Percentiles rank a stretch among this genome's conserved stretches.
These are phyloP conservation scores for Apodemus speciosus DNA, from an alignment of 2,113 vertebrate genomes.

Conservation along the genomic window DNA sequence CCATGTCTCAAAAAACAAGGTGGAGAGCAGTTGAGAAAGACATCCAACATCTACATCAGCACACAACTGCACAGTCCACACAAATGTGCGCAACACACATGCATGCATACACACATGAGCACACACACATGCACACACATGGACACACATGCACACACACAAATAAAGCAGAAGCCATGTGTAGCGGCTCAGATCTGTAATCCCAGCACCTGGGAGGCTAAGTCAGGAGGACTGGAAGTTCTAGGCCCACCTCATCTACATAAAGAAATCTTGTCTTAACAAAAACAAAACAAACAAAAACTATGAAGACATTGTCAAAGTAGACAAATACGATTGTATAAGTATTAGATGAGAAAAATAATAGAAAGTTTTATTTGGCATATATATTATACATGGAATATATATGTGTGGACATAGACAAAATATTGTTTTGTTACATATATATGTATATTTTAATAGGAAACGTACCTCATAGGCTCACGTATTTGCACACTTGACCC, in stretches of 20 bases:
- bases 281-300: background rate
- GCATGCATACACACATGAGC: too few relatives aligned
- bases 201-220: background rate
- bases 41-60: background rate
- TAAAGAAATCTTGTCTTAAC: background rate
- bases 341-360: background rate
- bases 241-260: background rate
- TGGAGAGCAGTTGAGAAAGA: background rate
- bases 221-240: too few relatives aligned
- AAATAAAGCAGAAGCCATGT: background rate
- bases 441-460: background rate
- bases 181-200: background rate
- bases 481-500: background rate
- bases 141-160: background rate
- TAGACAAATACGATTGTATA: background rate
- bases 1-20: background rate
- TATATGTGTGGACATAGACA: background rate
- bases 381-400: background rate
- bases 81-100: background rate
- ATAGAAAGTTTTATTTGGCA: background rate
- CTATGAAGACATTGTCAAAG: slow-evolving; percentile 16
- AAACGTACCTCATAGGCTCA: background rate
- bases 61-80: background rate
- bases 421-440: background rate
- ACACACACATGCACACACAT: background rate